These are phyloP conservation scores for Leptopilina drosophilae DNA, from an alignment of 2,888 invertebrate genomes.

Conservation along the genomic window DNA sequence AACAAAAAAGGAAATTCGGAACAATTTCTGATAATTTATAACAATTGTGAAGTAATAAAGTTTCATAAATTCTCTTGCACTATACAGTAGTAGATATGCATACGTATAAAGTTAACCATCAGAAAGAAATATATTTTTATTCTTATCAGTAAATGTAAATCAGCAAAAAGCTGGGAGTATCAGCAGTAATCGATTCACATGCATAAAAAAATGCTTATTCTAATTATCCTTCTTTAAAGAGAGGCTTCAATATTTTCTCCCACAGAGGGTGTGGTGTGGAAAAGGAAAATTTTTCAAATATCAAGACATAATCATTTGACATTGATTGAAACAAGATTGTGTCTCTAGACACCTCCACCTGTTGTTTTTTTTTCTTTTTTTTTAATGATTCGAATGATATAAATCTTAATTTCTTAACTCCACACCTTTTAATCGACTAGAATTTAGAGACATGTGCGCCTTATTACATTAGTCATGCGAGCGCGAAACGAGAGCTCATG, in stretches of 20 bases:
- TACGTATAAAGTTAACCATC: too few relatives aligned
- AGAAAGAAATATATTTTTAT: too few relatives aligned
- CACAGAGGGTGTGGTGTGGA: background rate
- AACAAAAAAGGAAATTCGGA: too few relatives aligned
- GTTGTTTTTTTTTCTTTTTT: too few relatives aligned
- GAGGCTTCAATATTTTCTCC: background rate
- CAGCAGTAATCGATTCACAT: background rate
- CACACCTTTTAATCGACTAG: background rate
- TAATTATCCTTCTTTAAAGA: constrained; percentile 1
- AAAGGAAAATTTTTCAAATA: background rate
- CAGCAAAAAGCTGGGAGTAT: background rate
- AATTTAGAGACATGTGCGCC: constrained; percentile 10
- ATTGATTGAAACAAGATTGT: constrained; percentile 19
- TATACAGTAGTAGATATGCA: too few relatives aligned
- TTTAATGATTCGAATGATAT: constrained; percentile 7
- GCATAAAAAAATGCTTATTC: background rate
- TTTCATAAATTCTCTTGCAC: too few relatives aligned
- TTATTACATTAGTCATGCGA: constrained; percentile 22
- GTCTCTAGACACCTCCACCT: background rate
- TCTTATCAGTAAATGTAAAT: too few relatives aligned
- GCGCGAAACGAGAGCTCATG: constrained; percentile 63
- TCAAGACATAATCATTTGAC: constrained; percentile 12
- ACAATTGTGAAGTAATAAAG: too few relatives aligned
- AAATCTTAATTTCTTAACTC: constrained; percentile 29
- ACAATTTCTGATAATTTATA: too few relatives aligned